Conservation (phyloP, 2,888 invertebrate species). For the Rhamnusium bicolor region DNA sequence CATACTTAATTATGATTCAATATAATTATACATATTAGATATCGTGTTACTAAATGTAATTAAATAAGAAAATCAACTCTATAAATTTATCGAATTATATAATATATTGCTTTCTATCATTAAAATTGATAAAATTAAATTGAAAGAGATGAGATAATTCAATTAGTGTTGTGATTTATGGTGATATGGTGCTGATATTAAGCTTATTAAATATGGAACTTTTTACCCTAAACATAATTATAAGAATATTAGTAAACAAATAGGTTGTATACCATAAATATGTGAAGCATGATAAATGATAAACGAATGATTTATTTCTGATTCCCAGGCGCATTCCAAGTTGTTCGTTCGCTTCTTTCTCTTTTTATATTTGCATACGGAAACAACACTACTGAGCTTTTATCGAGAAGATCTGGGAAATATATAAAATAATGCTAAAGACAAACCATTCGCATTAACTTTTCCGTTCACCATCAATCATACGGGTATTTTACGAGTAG, state of each 20-base stretch:
- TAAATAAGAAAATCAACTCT: neutral
- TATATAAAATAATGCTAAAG: neutral
- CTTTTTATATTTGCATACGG: conserved; percentile 7
- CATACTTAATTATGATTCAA: neutral
- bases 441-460: neutral
- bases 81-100: conserved; percentile 35
- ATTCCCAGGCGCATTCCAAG: conserved; percentile 11
- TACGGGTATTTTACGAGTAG: too few species aligned
- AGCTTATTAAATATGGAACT: conserved; percentile 18
- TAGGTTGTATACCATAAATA: conserved; percentile 22
- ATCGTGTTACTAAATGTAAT: neutral
- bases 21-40: neutral
- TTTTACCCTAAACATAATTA: conserved; percentile 6
- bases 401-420: neutral
- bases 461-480: neutral
- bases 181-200: conserved; percentile 5
- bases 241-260: conserved; percentile 25
- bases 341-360: conserved; percentile 3
- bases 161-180: conserved; percentile 27
- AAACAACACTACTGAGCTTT: neutral
- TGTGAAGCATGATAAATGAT: conserved; percentile 10
- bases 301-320: conserved; percentile 27
- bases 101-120: conserved; percentile 36
- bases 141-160: conserved; percentile 32
- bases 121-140: conserved; percentile 34